A percentile compares a stretch with the other conserved stretches of the same genome.
Evolutionary conservation across 2,888 invertebrate genomes (phyloP).

Genomic region (Pilophorus perplexus): DNA sequence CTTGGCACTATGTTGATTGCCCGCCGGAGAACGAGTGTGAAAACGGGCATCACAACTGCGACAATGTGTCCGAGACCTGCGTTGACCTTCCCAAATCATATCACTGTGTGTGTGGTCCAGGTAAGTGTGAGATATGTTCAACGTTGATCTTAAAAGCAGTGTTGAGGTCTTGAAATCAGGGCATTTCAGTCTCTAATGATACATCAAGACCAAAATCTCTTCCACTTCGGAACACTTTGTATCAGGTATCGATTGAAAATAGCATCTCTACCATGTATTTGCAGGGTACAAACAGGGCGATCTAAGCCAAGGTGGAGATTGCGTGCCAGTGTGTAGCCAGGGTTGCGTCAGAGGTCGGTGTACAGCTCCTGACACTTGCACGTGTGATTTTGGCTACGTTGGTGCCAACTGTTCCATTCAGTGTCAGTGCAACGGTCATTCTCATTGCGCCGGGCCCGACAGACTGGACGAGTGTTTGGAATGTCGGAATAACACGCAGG

Average conservation of each 20-base stretch:
- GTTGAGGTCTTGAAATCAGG: neutral
- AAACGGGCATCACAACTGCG: constrained; percentile 88
- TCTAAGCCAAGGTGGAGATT: constrained; percentile 43
- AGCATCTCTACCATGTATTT: neutral
- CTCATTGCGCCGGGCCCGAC: constrained; percentile 84
- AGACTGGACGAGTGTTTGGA: constrained; percentile 75
- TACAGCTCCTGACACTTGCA: constrained; percentile 76
- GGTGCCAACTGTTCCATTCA: constrained; percentile 91
- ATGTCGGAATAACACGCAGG: constrained; percentile 89
- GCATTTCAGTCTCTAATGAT: neutral
- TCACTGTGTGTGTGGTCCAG: constrained; percentile 78
- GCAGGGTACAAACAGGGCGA: constrained; percentile 38
- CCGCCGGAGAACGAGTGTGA: constrained; percentile 91
- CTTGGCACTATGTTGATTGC: constrained; percentile 85
- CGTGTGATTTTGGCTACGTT: constrained; percentile 92
- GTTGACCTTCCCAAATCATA: constrained; percentile 78
- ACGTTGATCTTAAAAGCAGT: too few relatives aligned
- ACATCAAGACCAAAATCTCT: neutral
- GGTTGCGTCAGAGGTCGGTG: constrained; percentile 85
- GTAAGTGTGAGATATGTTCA: too few relatives aligned
- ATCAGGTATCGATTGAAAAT: neutral
- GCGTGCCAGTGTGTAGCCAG: constrained; percentile 52
- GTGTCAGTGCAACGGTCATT: constrained; percentile 92
- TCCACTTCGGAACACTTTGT: neutral
- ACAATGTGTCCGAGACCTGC: constrained; percentile 81